Conservation (phyloP, 2,797 vertebrate species). For the Xiphorhynchus erythropygius region DNA sequence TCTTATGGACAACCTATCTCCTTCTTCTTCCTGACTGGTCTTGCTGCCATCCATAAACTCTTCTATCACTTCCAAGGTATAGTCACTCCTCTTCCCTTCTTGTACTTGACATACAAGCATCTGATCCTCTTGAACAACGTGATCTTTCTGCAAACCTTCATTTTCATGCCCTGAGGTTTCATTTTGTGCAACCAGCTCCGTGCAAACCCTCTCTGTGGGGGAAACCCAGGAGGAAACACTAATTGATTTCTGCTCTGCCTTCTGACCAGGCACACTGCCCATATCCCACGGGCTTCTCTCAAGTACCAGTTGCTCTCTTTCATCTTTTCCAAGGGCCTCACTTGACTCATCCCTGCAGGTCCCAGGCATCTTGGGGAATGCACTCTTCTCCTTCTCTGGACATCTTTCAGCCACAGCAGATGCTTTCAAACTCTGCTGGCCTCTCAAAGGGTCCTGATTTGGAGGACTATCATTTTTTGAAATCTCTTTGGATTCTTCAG, state of each 20-base stretch:
- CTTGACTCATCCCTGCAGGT: neutral
- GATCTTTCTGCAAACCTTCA: slow-evolving; percentile 64
- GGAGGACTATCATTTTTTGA: slow-evolving; percentile 43
- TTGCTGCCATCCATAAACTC: neutral
- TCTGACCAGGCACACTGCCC: neutral
- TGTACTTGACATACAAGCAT: neutral
- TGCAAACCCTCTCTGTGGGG: slow-evolving; percentile 73
- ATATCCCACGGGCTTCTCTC: neutral
- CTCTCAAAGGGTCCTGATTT: neutral
- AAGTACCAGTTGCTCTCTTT: neutral
- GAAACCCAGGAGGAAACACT: slow-evolving; percentile 50
- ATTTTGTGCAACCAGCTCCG: slow-evolving; percentile 83
- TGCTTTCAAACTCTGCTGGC: neutral
- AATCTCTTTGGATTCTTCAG: slow-evolving; percentile 75
- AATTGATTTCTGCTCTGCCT: slow-evolving; percentile 40
- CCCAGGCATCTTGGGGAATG: neutral
- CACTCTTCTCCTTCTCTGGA: neutral
- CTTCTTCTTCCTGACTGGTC: neutral
- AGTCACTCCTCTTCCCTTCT: neutral
- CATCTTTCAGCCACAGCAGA: neutral
- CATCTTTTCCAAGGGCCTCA: neutral
- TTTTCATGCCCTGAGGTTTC: slow-evolving; percentile 85
- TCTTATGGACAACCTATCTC: neutral
- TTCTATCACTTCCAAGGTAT: slow-evolving; percentile 17
- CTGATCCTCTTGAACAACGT: slow-evolving; percentile 68